Conservation (phyloP, 2,888 invertebrate species). For the Epistrophella euchroma region DNA sequence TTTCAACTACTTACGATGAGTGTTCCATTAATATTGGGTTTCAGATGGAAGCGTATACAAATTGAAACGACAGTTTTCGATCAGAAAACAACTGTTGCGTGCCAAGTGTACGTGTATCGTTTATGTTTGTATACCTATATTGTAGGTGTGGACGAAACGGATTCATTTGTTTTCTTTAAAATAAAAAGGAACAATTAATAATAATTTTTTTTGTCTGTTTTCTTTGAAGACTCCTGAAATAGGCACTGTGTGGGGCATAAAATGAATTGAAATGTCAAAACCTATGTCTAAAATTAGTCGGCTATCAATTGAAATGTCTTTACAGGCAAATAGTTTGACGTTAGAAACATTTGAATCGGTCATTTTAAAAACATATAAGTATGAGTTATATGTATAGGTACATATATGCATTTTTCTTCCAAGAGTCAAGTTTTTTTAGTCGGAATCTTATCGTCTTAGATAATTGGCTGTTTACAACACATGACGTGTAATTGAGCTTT, state of each 20-base stretch:
- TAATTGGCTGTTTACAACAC: no score
- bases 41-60: constrained; percentile 69
- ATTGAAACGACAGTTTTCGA: constrained; percentile 72
- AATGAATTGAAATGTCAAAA: constrained; percentile 61
- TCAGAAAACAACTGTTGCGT: constrained; percentile 72
- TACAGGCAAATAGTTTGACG: constrained; percentile 19
- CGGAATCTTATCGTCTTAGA: no score
- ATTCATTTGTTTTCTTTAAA: constrained; percentile 65
- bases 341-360: not conserved
- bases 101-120: not conserved
- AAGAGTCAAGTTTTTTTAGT: no score
- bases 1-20: constrained; percentile 69
- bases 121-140: not conserved
- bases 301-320: constrained; percentile 54
- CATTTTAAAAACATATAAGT: not conserved
- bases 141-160: constrained; percentile 62
- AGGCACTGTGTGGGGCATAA: not conserved
- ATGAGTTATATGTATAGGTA: not conserved
- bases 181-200: constrained; percentile 73
- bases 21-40: constrained; percentile 72
- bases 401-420: no score
- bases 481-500: no score
- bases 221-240: constrained; percentile 32
- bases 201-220: constrained; percentile 32
- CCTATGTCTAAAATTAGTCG: constrained; percentile 70